Conservation (phyloP, 92 coral and sea anemone species). For the Montipora capitata region DNA sequence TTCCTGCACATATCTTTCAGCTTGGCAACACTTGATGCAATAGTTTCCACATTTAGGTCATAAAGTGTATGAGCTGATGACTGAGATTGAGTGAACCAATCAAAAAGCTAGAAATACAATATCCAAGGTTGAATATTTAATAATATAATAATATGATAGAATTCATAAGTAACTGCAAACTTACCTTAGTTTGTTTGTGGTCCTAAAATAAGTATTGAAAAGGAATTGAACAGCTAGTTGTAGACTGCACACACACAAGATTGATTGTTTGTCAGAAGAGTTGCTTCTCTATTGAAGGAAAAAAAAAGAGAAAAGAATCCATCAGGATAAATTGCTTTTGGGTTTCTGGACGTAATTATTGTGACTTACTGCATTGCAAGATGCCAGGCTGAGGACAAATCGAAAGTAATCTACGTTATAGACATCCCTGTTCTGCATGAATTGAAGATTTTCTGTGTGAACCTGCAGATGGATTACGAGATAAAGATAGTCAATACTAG, state of each 20-base stretch:
- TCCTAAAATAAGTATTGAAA: conserved; percentile 92
- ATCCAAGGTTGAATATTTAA: no score
- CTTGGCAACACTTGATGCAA: no score
- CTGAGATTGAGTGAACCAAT: neutral
- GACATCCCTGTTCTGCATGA: conserved; percentile 95
- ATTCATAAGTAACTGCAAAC: neutral
- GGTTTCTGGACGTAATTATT: no score
- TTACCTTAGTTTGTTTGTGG: conserved; percentile 91
- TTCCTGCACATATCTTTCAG: no score
- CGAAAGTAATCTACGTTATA: conserved; percentile 86
- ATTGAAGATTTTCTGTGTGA: conserved; percentile 92
- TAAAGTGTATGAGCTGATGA: neutral
- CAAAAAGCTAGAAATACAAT: neutral
- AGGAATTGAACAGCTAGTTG: conserved; percentile 89
- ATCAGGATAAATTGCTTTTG: neutral
- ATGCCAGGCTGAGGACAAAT: conserved; percentile 84
- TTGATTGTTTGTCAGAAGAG: conserved; percentile 77
- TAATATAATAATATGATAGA: no score
- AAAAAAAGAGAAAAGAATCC: neutral
- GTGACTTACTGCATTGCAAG: conserved; percentile 87
- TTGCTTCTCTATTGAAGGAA: conserved; percentile 59
- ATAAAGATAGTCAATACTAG: no score
- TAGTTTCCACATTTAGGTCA: neutral
- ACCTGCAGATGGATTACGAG: conserved; percentile 55
- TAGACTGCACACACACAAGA: conserved; percentile 89